phyloP scores from a whole-genome alignment of 2,113 vertebrate genomes.

The Pelecanoides urinatrix region DNA sequence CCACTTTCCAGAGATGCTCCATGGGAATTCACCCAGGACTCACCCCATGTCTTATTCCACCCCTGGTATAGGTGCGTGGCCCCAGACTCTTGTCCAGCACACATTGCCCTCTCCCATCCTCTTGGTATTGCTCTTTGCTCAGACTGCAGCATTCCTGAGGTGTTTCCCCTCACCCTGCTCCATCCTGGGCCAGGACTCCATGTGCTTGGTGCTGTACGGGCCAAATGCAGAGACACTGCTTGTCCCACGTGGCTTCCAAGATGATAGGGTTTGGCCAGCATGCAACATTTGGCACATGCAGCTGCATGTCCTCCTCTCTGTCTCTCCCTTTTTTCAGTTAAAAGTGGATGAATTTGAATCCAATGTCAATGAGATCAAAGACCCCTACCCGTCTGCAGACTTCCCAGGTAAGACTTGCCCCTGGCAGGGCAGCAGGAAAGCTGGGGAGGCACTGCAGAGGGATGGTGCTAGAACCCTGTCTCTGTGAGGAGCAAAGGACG shows the following conservation, averaged over 20 bases:
- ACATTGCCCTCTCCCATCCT: background rate
- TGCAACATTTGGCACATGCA: background rate
- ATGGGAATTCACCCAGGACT: background rate
- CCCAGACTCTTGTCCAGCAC: background rate
- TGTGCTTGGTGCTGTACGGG: background rate
- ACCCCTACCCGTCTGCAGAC: constrained; percentile 95
- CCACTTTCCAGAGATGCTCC: background rate
- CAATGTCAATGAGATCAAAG: constrained; percentile 96
- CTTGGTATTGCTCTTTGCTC: background rate
- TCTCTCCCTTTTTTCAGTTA: constrained; percentile 75
- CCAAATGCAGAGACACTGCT: background rate
- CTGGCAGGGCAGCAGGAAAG: background rate
- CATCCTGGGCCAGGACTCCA: background rate
- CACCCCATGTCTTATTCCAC: background rate
- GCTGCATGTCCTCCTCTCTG: background rate
- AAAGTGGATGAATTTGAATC: constrained; percentile 98
- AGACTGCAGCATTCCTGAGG: background rate
- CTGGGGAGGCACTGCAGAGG: background rate
- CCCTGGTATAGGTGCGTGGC: background rate
- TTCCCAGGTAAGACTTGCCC: constrained; percentile 85
- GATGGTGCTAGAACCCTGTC: background rate
- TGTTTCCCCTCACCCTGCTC: background rate
- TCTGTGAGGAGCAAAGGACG: background rate
- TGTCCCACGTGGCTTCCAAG: background rate
- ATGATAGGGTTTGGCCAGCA: background rate